A percentile compares a stretch with the other conserved stretches of the same genome.
Evolutionary conservation across 2,888 invertebrate species (phyloP).

Genomic region (Lottia scabra): DNA sequence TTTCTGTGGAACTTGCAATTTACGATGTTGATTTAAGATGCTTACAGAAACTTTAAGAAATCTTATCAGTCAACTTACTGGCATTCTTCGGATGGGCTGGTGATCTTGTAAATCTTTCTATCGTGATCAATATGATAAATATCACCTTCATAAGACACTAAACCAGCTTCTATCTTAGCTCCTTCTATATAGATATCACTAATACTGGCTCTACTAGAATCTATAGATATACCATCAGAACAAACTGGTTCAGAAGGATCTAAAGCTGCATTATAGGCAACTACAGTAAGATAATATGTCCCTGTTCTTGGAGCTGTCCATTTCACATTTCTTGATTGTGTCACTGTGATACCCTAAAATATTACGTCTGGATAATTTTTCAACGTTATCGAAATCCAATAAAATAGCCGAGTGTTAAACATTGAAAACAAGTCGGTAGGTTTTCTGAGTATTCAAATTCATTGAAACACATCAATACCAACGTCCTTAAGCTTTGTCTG

Average conservation of each 20-base stretch:
- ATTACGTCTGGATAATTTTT: too few species aligned
- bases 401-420: too few species aligned
- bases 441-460: too few species aligned
- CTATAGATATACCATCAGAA: slow-evolving; percentile 48
- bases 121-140: neutral
- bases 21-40: too few species aligned
- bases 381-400: too few species aligned
- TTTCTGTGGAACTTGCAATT: too few species aligned
- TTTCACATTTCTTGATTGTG: slow-evolving; percentile 27
- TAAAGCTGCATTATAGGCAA: slow-evolving; percentile 48
- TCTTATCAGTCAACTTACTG: neutral
- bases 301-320: slow-evolving; percentile 34
- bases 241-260: slow-evolving; percentile 48
- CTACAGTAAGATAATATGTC: slow-evolving; percentile 44
- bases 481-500: too few species aligned
- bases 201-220: slow-evolving; percentile 28
- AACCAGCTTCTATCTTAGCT: slow-evolving; percentile 31
- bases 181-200: slow-evolving; percentile 31
- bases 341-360: slow-evolving; percentile 14
- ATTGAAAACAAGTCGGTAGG: too few species aligned
- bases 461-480: too few species aligned
- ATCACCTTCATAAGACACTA: slow-evolving; percentile 23
- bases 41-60: too few species aligned
- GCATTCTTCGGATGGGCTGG: neutral
- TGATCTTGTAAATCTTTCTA: neutral